Percentiles rank a stretch among this genome's conserved stretches.
Evolutionary conservation across 2,888 invertebrate genomes (phyloP).

Genomic region (Galeopsomyia nigrocyanea): DNA sequence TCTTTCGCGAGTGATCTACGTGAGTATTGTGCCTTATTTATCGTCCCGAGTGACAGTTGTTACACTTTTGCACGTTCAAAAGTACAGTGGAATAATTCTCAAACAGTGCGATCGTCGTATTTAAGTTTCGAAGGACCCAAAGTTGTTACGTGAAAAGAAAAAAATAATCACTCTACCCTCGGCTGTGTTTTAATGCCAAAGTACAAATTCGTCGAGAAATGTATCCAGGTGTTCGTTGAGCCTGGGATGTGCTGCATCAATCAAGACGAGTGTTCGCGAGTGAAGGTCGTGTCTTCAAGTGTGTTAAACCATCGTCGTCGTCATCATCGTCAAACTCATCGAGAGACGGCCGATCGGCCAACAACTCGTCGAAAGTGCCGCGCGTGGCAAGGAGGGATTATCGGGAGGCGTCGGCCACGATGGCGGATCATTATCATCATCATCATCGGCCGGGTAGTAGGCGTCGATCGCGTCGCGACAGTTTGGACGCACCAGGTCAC

Average conservation of each 20-base stretch:
- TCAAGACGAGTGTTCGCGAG: not conserved
- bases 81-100: too few species aligned
- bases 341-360: not conserved
- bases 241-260: constrained; percentile 26
- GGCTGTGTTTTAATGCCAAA: too few species aligned
- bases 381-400: constrained; percentile 63
- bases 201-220: too few species aligned
- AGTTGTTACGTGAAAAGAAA: too few species aligned
- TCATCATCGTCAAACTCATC: not conserved
- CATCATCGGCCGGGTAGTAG: constrained; percentile 53
- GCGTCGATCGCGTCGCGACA: constrained; percentile 65
- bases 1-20: not conserved
- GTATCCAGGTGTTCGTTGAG: not conserved
- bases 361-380: constrained; percentile 63
- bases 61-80: too few species aligned
- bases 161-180: too few species aligned
- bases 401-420: constrained; percentile 54
- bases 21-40: too few species aligned
- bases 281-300: too few species aligned
- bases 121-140: too few species aligned
- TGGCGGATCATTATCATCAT: constrained; percentile 62
- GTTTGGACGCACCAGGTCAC: constrained; percentile 64
- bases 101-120: too few species aligned
- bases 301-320: not conserved
- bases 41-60: too few species aligned